Evolutionary conservation across 2,797 vertebrate genomes (phyloP), one percentile per base, ranked within the genome.

Genomic region (Cottoperca gobio): DNA sequence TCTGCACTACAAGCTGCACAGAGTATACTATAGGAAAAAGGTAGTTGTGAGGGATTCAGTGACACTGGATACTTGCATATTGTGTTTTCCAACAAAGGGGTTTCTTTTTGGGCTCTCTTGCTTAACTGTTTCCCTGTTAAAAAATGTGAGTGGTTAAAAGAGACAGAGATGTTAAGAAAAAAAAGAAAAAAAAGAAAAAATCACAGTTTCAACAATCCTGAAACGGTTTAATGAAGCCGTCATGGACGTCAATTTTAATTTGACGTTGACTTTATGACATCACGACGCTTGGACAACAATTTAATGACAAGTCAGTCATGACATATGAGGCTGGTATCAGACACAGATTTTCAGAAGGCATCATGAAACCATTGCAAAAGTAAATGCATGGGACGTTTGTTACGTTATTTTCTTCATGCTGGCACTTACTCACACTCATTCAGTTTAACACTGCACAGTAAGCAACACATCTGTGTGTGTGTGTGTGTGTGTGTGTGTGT

Each of bases 91-190:
- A 96, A 94, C 89, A 96, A 93, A 91, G 94, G 81, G 28, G 93
- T 86, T 92, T 97, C 96, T 93, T 95, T 98, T 93, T 96, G 96
- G 94, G 95, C 96, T 90, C 96, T 95, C 97, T 98, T 97, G 96
- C 95, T 97, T 97, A 97, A 95, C 90, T 95, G 94, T 94, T 97
- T 97, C 65, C 97, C 96, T 98, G 97, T 96, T 95, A 94, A 95
- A 93, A 94, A 95, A 97, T 79, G 95, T 84, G 88, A 88, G 94
- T 89, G 84, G 74, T 95, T 93, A 79, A 45, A 69, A 28, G 55
- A 67, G 45, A 63, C 50, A 19, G 21, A 66, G 78, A 54, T 35
- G 82, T 64, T 63, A 57, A 65, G 82, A 40, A 31, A 26, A 28
- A 46, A 10, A 48, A 17, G 17, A 2, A 67, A 84, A 55, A 11